A percentile compares a stretch with the other conserved stretches of the same genome.
Evolutionary conservation across 2,113 vertebrate genomes (phyloP).

Genomic region (Phyllostomus discolor): DNA sequence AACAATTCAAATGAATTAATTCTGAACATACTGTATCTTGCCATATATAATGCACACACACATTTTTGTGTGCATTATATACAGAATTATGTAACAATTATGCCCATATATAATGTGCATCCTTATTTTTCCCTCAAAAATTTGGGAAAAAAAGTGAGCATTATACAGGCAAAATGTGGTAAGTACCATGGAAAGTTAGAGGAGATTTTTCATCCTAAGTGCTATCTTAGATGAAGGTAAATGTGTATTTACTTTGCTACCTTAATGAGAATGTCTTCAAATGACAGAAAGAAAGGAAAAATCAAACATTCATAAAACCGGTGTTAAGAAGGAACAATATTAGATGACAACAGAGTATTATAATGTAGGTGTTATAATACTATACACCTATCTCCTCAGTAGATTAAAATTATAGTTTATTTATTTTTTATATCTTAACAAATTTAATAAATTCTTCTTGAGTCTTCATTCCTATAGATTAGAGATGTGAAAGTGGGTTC

Average conservation of each 20-base stretch:
- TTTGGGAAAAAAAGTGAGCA: too few relatives aligned
- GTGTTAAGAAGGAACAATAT: not conserved
- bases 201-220: not conserved
- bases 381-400: not conserved
- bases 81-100: too few relatives aligned
- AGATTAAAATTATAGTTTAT: not conserved
- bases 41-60: too few relatives aligned
- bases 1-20: not conserved
- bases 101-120: too few relatives aligned
- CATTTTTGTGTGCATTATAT: too few relatives aligned
- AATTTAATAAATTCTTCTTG: not conserved
- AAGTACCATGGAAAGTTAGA: not conserved
- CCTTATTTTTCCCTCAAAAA: too few relatives aligned
- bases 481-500: not conserved
- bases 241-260: not conserved
- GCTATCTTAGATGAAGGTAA: not conserved
- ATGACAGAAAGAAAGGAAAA: not conserved
- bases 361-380: not conserved
- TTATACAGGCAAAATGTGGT: not conserved
- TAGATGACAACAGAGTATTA: not conserved
- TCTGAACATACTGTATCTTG: not conserved
- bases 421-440: not conserved
- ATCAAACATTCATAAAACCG: not conserved
- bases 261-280: not conserved
- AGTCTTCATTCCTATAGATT: not conserved